A percentile compares a stretch with the other conserved stretches of the same genome.
These are phyloP conservation scores for Toxotes chatareus DNA, from an alignment of 2,113 vertebrate species.

Conservation along the genomic window DNA sequence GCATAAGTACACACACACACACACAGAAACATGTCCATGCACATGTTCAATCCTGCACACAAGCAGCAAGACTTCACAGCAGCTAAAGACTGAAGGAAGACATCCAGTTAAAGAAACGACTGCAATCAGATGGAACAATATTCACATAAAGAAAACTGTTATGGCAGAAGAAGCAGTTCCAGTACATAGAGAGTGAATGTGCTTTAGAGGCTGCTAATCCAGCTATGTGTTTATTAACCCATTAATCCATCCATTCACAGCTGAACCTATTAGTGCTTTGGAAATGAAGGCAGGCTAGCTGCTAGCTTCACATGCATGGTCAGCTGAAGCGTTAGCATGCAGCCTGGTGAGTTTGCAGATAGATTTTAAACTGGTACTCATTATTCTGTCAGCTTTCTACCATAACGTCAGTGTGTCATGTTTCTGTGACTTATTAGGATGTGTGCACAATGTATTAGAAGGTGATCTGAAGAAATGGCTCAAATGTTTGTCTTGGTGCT, in stretches of 20 bases:
- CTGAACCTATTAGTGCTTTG: background rate
- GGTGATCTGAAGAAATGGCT: too few species aligned
- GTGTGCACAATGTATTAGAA: background rate
- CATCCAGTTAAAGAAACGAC: background rate
- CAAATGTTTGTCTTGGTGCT: too few species aligned
- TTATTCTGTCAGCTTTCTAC: background rate
- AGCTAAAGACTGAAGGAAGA: background rate
- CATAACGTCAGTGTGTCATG: background rate
- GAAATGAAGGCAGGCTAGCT: background rate
- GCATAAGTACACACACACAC: background rate
- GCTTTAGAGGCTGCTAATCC: background rate
- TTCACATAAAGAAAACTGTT: too few species aligned
- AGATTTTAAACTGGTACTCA: background rate
- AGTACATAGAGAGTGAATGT: background rate
- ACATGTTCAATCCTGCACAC: slow-evolving; percentile 1
- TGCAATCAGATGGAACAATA: too few species aligned
- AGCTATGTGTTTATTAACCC: background rate
- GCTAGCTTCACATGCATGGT: background rate
- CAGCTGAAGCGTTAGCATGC: slow-evolving; percentile 13
- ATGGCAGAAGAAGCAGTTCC: too few species aligned
- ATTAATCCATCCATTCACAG: background rate
- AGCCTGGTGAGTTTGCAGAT: background rate
- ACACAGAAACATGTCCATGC: background rate
- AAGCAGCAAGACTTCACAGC: background rate
- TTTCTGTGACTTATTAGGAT: background rate